Percentiles rank a stretch among this genome's conserved stretches.
Conservation (phyloP, 2,113 vertebrate species). For the Echinops telfairi region DNA sequence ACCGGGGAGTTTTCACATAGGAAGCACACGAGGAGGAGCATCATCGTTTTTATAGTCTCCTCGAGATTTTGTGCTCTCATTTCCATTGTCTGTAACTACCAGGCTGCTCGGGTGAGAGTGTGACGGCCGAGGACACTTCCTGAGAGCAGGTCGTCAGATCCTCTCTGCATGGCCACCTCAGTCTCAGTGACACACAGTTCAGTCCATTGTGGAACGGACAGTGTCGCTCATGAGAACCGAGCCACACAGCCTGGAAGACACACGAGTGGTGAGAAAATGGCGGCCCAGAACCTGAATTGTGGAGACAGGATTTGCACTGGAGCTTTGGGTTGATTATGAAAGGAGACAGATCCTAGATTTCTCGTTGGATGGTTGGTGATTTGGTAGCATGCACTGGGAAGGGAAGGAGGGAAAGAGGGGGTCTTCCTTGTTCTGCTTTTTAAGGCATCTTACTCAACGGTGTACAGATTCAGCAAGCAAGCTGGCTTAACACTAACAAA, state of each 20-base stretch:
- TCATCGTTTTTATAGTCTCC: constrained; percentile 95
- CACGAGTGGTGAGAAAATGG: too few species aligned
- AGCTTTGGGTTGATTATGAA: not conserved
- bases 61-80: constrained; percentile 97
- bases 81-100: constrained; percentile 93
- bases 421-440: not conserved
- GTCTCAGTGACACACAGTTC: too few species aligned
- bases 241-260: too few species aligned
- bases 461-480: not conserved
- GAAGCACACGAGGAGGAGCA: constrained; percentile 96
- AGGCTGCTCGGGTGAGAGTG: too few species aligned
- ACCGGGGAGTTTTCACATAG: constrained; percentile 97
- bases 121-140: too few species aligned
- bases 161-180: too few species aligned
- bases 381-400: not conserved
- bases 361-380: not conserved
- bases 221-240: too few species aligned
- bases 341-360: not conserved
- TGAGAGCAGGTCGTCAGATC: too few species aligned
- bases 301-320: not conserved
- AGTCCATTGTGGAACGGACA: too few species aligned
- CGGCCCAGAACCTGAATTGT: not conserved
- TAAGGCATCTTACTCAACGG: constrained; percentile 25
- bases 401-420: not conserved
- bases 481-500: not conserved